These are phyloP conservation scores for Polypedilum pembai DNA, from an alignment of 1,140 invertebrate species.

Conservation along the genomic window DNA sequence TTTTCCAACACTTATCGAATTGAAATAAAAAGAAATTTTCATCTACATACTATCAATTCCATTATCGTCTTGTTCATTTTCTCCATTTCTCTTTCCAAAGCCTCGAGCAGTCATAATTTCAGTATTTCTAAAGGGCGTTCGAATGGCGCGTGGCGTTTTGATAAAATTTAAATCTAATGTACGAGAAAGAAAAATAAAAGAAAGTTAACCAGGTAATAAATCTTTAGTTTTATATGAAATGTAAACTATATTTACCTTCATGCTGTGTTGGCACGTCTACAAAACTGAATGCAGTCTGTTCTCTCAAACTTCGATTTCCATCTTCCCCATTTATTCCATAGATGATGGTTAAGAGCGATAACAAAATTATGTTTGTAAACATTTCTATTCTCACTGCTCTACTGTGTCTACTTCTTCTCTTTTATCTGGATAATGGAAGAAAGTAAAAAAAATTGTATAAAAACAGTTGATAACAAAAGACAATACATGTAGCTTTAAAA, in stretches of 20 bases:
- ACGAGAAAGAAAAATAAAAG: not conserved
- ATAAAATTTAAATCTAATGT: not conserved
- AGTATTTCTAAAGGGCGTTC: conserved; percentile 29
- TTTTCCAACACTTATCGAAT: too few species aligned
- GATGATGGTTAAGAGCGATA: conserved; percentile 19
- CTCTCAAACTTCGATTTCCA: conserved; percentile 5
- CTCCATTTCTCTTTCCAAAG: conserved; percentile 28
- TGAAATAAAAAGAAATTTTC: not conserved
- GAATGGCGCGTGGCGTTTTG: conserved; percentile 15
- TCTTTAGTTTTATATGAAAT: not conserved
- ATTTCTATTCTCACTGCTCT: not conserved
- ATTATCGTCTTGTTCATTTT: not conserved
- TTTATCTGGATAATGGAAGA: not conserved
- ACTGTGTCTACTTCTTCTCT: not conserved
- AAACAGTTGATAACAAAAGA: not conserved
- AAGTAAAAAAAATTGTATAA: not conserved
- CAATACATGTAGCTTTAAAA: not conserved
- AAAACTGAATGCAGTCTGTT: not conserved
- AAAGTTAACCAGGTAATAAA: not conserved
- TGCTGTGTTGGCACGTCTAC: not conserved
- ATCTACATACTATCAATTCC: not conserved
- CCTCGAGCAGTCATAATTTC: conserved; percentile 30
- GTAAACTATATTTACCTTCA: not conserved
- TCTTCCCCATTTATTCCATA: not conserved
- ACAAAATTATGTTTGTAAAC: conserved; percentile 7